Conservation (phyloP, 2,113 vertebrate genomes). For the Garra rufa region DNA sequence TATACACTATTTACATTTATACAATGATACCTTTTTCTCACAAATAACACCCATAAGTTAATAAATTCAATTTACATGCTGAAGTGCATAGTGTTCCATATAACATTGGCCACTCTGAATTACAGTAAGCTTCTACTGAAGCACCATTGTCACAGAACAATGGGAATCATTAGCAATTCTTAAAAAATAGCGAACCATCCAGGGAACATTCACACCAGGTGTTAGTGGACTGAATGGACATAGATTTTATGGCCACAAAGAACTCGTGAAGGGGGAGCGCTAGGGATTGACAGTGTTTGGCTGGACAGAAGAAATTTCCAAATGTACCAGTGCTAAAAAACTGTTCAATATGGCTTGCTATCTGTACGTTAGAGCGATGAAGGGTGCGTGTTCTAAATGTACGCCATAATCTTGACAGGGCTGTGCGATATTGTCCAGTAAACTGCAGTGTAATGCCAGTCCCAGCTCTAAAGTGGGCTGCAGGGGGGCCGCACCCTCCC, state of each 20-base stretch:
- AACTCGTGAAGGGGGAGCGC: slow-evolving; percentile 27
- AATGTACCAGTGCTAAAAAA: not conserved
- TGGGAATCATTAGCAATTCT: slow-evolving; percentile 36
- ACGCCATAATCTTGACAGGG: slow-evolving; percentile 68
- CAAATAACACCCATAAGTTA: slow-evolving; percentile 72
- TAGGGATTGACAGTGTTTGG: not conserved
- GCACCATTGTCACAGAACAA: slow-evolving; percentile 19
- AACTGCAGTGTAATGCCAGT: slow-evolving; percentile 73
- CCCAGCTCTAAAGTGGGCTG: slow-evolving; percentile 64
- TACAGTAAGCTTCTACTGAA: slow-evolving; percentile 26
- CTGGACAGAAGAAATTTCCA: not conserved
- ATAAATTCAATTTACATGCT: slow-evolving; percentile 62
- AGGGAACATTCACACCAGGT: slow-evolving; percentile 47
- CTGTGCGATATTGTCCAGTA: slow-evolving; percentile 47
- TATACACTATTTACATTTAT: slow-evolving; percentile 72
- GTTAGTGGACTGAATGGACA: slow-evolving; percentile 45
- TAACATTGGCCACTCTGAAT: slow-evolving; percentile 39
- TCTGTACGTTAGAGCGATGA: slow-evolving; percentile 75
- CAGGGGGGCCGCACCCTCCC: not conserved
- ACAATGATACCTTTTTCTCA: slow-evolving; percentile 12
- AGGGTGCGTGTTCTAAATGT: slow-evolving; percentile 73
- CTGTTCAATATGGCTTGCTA: slow-evolving; percentile 40
- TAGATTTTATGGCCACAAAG: slow-evolving; percentile 42
- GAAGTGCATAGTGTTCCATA: slow-evolving; percentile 73
- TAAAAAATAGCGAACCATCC: slow-evolving; percentile 26